Base-by-base conservation (phyloP, 2,888 invertebrate species). In the Laothoe populi region DNA sequence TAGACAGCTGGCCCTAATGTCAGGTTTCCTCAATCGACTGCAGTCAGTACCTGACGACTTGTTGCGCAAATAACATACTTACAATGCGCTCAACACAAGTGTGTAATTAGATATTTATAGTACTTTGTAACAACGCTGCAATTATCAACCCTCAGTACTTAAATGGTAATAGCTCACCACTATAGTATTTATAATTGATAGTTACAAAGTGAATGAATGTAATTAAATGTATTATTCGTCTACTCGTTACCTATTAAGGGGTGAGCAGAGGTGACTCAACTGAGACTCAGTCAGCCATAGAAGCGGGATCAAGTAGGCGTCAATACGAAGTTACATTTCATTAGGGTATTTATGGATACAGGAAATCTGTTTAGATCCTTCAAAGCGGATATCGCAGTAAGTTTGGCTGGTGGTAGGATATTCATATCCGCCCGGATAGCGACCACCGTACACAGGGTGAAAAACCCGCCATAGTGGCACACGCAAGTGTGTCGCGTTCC, bases 21-120 rank as follows among this genome's bases (percentile, higher is more conserved):
- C 60, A 66, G 62, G 70, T 81, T 85, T 85, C 83, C 85, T 84
- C 80, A 77, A 82, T 84, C 72, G 64, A 71, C 65, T 64, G 62
- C 53, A 21, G 42, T 44, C 26, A 44, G 10, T 57, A 31, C 59
- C 24, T 11, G 40, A 48, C 24, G 48, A 60, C 40, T 53, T 31
- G 24, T 53, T 26, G 49, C 24, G 42, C 26, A 61, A 53, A 61
- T 61, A 49, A 44, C 13, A 26, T 21, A 40, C 49, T 31, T 26
- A 53, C 53, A 53, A 53, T 35, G 31, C 53, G 31, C 26, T 53
- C 53, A 3, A 53, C 31, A 35, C 35, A 26, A 31, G 53, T 8
- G 35, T 53, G 35, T 53, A 35, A 53, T 53, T 53, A 53, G 19
- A 53, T 53, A 53, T 35, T 53, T 35, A 53, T 53, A 35, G 31